These are phyloP conservation scores for Eonycteris spelaea DNA, from an alignment of 2,113 vertebrate species.

Conservation along the genomic window DNA sequence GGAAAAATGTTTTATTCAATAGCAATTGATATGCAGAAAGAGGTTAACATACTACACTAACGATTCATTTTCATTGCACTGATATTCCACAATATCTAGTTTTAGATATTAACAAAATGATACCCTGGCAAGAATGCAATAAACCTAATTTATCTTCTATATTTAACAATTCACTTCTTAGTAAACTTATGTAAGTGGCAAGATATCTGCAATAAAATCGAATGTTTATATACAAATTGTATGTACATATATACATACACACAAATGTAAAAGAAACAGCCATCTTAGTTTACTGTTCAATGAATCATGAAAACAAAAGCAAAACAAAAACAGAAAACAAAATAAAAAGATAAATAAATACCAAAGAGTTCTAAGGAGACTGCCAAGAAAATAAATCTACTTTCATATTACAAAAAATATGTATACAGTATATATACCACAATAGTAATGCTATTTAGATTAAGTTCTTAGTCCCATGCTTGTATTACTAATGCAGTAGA, in stretches of 20 bases:
- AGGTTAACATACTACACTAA: neutral
- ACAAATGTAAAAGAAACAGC: neutral
- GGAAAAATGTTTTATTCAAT: neutral
- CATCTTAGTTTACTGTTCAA: neutral
- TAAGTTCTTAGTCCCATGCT: neutral
- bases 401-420: neutral
- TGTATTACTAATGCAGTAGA: neutral
- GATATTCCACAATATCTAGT: neutral
- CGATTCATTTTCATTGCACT: neutral
- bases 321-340: neutral
- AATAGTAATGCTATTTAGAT: neutral
- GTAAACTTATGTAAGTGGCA: neutral
- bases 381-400: neutral
- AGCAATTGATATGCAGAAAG: neutral
- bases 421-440: neutral
- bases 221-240: neutral
- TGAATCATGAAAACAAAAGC: neutral
- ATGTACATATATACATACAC: too few species aligned
- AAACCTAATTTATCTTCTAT: neutral
- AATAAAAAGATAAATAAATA: neutral
- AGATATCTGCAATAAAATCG: neutral
- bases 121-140: constrained; percentile 14
- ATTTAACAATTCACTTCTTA: neutral
- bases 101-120: neutral
- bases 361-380: neutral